phyloP scores from a whole-genome alignment of 2,113 vertebrate genomes.

The Rhinolophus sinicus region DNA sequence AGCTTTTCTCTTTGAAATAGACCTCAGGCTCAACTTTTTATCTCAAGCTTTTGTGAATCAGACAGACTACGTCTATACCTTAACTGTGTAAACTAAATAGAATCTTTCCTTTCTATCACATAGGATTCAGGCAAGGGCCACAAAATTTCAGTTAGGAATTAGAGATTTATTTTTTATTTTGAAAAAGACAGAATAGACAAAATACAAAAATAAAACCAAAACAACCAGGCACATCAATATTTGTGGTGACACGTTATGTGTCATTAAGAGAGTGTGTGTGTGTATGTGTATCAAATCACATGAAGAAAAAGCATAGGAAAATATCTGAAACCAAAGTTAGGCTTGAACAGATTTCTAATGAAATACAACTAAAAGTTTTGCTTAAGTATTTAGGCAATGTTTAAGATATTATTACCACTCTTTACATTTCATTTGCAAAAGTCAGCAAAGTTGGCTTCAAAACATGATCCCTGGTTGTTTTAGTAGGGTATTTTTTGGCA shows the following conservation, averaged over 20 bases:
- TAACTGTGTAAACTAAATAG: not conserved
- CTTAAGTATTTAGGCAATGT: not conserved
- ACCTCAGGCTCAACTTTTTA: not conserved
- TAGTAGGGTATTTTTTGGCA: not conserved
- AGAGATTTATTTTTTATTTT: slow-evolving; percentile 43
- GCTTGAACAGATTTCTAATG: slow-evolving; percentile 29
- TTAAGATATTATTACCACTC: not conserved
- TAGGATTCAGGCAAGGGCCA: not conserved
- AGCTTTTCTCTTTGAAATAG: not conserved
- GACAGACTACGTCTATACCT: not conserved
- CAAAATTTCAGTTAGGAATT: slow-evolving; percentile 57
- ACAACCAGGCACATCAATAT: not conserved
- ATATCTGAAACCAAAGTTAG: not conserved
- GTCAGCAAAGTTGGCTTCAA: slow-evolving; percentile 30
- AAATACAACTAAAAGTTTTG: slow-evolving; percentile 27
- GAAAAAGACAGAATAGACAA: slow-evolving; percentile 4
- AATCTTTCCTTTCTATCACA: not conserved
- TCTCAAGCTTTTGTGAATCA: slow-evolving; percentile 10
- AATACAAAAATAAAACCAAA: not conserved
- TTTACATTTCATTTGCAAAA: not conserved
- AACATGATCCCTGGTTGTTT: not conserved
- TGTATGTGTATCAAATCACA: not conserved
- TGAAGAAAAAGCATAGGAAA: not conserved
- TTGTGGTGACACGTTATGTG: not conserved
- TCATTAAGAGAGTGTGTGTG: not conserved